A percentile compares a stretch with the other conserved stretches of the same genome.
These are phyloP conservation scores for Siderastrea siderea DNA, from an alignment of 92 coral and sea anemone genomes.

Conservation along the genomic window DNA sequence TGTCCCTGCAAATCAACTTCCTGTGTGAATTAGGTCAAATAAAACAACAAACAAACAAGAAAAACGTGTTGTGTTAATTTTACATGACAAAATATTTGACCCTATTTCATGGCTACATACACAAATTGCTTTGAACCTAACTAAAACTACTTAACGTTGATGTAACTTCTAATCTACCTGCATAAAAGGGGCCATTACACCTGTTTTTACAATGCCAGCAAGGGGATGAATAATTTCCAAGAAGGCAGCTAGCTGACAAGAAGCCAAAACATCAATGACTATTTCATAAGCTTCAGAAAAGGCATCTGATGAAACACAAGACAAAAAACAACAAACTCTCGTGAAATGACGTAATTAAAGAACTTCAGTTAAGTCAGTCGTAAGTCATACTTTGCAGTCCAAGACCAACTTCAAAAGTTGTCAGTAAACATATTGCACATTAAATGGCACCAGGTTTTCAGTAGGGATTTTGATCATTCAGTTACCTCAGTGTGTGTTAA, in stretches of 20 bases:
- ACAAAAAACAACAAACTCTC: too few relatives aligned
- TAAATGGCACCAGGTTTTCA: too few relatives aligned
- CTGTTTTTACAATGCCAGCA: conserved; percentile 85
- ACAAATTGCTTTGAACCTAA: too few relatives aligned
- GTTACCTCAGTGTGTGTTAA: too few relatives aligned
- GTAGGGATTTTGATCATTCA: too few relatives aligned
- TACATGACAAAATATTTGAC: background rate
- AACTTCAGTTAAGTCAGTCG: background rate
- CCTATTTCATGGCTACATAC: background rate
- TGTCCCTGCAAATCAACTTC: too few relatives aligned
- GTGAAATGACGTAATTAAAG: too few relatives aligned
- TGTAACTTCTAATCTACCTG: conserved; percentile 55
- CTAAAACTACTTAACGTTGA: background rate
- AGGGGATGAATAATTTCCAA: conserved; percentile 90
- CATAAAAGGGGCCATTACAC: conserved; percentile 85
- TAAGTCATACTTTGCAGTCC: background rate
- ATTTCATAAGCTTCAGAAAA: conserved; percentile 83
- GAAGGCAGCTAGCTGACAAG: conserved; percentile 96
- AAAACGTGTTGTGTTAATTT: too few relatives aligned
- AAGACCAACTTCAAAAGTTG: too few relatives aligned
- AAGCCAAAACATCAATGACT: conserved; percentile 92
- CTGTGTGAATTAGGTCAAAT: too few relatives aligned
- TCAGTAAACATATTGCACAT: too few relatives aligned
- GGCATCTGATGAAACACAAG: conserved; percentile 41
- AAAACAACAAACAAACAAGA: too few relatives aligned